Conservation (phyloP, 2,888 invertebrate genomes). For the Nephrotoma guestfalica region DNA sequence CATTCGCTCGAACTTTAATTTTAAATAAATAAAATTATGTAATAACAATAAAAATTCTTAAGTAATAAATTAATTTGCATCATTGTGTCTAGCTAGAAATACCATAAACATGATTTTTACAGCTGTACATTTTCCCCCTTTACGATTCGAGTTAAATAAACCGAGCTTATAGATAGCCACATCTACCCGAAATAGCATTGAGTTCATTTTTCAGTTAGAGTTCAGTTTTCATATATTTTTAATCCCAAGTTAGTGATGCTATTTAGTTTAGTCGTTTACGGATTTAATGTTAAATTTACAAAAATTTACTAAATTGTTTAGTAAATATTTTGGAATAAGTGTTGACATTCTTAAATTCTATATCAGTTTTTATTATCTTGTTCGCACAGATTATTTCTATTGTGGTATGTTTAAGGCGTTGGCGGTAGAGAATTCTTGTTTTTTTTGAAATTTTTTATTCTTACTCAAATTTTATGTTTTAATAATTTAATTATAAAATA, state of each 20-base stretch:
- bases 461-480: neutral
- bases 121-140: neutral
- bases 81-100: neutral
- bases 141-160: neutral
- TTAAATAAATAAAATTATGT: neutral
- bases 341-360: neutral
- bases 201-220: too few species aligned
- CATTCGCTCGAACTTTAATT: neutral
- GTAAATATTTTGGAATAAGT: neutral
- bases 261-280: too few species aligned
- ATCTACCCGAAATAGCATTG: too few species aligned
- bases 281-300: neutral
- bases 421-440: neutral
- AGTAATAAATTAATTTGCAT: neutral
- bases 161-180: too few species aligned
- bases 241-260: neutral
- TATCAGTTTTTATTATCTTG: neutral
- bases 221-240: neutral
- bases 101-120: neutral
- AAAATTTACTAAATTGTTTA: neutral
- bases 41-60: neutral
- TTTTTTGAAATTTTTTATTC: neutral
- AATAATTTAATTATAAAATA: neutral
- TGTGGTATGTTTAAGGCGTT: neutral
- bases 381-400: neutral